These are phyloP conservation scores for Rhynchophorus ferrugineus DNA, from an alignment of 1,140 invertebrate genomes.

Conservation along the genomic window DNA sequence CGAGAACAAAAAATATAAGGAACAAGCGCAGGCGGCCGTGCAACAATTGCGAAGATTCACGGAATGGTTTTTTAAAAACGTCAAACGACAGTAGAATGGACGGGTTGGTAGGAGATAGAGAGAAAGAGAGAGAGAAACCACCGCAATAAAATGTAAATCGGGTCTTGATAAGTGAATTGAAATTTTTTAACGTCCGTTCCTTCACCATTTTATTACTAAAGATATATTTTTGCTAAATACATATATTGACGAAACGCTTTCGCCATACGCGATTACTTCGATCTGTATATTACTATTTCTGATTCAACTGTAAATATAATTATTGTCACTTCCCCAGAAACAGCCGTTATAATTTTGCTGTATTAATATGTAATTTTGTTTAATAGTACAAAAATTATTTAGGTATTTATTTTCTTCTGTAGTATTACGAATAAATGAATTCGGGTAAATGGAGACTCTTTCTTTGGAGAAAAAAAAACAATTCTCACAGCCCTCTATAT, in stretches of 20 bases:
- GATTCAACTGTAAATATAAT: too few species aligned
- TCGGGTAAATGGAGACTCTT: too few species aligned
- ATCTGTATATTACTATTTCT: too few species aligned
- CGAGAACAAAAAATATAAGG: slow-evolving; percentile 78
- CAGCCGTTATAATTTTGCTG: background rate
- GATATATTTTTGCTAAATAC: background rate
- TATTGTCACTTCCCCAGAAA: too few species aligned
- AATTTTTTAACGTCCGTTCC: too few species aligned
- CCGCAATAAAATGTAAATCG: too few species aligned
- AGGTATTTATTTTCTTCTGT: slow-evolving; percentile 12
- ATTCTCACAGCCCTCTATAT: too few species aligned
- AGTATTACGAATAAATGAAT: slow-evolving; percentile 15
- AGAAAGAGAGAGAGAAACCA: too few species aligned
- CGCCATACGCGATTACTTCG: too few species aligned
- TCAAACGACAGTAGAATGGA: slow-evolving; percentile 57
- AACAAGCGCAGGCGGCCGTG: slow-evolving; percentile 81
- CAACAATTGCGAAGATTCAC: slow-evolving; percentile 84
- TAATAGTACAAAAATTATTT: slow-evolving; percentile 19
- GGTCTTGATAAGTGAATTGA: too few species aligned
- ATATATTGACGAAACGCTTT: background rate
- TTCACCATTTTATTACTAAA: background rate
- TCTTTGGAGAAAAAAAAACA: too few species aligned
- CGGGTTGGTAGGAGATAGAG: too few species aligned
- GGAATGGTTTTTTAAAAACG: slow-evolving; percentile 88
- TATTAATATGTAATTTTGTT: background rate